Conservation (phyloP, 2,113 vertebrate species). For the Tyrannus savana region DNA sequence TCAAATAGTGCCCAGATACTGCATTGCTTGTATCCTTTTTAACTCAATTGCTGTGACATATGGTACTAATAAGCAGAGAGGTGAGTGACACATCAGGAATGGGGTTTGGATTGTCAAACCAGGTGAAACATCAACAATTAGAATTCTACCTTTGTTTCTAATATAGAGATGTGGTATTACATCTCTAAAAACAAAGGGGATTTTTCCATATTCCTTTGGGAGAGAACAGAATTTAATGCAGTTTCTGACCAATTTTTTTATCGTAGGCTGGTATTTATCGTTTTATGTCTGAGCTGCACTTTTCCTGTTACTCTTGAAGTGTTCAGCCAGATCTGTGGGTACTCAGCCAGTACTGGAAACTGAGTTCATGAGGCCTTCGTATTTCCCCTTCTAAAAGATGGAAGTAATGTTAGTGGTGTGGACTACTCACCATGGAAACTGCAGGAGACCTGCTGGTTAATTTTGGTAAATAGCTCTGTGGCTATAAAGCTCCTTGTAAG, state of each 20-base stretch:
- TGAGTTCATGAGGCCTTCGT: not conserved
- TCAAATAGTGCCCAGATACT: not conserved
- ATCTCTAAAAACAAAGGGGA: not conserved
- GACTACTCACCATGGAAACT: not conserved
- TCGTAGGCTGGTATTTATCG: not conserved
- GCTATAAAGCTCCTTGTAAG: not conserved
- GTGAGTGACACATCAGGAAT: not conserved
- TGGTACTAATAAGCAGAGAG: not conserved
- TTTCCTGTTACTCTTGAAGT: not conserved
- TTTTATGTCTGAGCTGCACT: not conserved
- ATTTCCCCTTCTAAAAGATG: not conserved
- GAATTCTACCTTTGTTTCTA: not conserved
- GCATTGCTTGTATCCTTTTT: not conserved
- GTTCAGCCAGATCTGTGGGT: not conserved
- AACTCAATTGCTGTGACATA: not conserved
- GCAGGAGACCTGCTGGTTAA: not conserved
- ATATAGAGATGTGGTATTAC: not conserved
- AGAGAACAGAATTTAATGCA: not conserved
- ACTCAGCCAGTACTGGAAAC: not conserved
- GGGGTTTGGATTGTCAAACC: not conserved
- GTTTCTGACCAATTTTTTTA: not conserved
- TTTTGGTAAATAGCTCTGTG: constrained; percentile 2
- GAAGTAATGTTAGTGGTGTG: not conserved
- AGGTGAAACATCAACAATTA: not conserved
- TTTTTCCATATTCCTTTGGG: not conserved